Percentiles rank a stretch among this genome's conserved stretches.
Evolutionary conservation across 1,140 invertebrate genomes (phyloP).

Genomic region (Habropoda laboriosa): DNA sequence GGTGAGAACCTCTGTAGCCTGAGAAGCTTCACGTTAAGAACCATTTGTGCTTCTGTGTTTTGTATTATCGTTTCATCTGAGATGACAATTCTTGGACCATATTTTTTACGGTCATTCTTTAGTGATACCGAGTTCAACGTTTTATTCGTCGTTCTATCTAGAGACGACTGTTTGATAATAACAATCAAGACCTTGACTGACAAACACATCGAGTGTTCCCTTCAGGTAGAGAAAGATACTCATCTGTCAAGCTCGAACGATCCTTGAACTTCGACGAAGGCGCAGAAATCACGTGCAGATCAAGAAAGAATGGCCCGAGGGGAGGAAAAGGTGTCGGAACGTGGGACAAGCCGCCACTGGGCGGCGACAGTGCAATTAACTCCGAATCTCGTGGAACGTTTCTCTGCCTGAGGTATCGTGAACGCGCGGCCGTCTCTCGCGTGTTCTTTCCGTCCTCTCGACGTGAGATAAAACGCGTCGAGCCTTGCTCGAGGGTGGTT

Average conservation of each 20-base stretch:
- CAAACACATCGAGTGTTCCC: no score
- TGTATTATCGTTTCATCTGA: no score
- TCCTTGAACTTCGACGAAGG: constrained; percentile 25
- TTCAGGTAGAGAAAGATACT: no score
- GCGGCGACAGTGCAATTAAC: constrained; percentile 58
- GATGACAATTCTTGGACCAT: no score
- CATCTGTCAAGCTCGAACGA: no score
- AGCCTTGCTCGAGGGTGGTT: constrained; percentile 21
- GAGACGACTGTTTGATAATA: no score
- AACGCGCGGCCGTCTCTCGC: constrained; percentile 44
- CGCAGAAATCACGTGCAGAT: neutral
- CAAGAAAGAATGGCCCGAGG: neutral
- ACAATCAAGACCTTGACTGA: no score
- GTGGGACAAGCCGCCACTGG: constrained; percentile 22
- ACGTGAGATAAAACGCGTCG: constrained; percentile 55
- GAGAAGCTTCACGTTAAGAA: no score
- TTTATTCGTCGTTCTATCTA: neutral
- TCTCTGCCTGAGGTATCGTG: constrained; percentile 36
- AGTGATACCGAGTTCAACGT: no score
- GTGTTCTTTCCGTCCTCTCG: constrained; percentile 47
- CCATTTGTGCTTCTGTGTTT: no score
- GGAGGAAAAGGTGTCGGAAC: constrained; percentile 1
- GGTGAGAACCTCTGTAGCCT: no score
- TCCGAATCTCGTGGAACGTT: constrained; percentile 24
- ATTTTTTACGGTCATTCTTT: no score